Evolutionary conservation across 2,797 vertebrate genomes (phyloP), one percentile per base, ranked within the genome.

Genomic region (Spinus olivaceus): DNA sequence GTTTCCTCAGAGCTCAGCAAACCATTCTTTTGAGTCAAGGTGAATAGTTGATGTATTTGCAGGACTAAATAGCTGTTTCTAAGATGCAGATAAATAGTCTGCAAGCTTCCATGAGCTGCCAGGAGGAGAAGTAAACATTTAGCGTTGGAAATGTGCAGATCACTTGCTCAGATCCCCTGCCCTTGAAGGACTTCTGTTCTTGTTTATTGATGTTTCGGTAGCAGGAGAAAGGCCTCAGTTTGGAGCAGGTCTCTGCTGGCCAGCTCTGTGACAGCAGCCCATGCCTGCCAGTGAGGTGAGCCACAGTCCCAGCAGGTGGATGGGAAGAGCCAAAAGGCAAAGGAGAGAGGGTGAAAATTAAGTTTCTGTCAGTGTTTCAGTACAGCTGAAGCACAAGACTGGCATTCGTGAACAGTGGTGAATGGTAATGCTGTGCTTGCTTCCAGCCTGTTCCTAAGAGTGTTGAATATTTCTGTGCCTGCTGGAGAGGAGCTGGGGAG

Each of bases 21-120:
- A 47, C n/a, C 27, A 15, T 80, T 80, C 81, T 94, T 92, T 60
- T 54, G 65, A 91, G 74, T 89, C 90, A 93, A 95, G 88, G 90
- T 91, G 86, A 96, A 88, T 53, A 69, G 84, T 30, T 76, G 59
- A 72, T 76, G 59, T 73, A 44, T 90, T 86, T 66, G 66, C 66
- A 79, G 73, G 63, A 83, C 78, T 86, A 61, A 92, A 74, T 47
- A 90, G 70, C 59, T 70, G 44, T 94, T 94, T 91, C 89, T 41
- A 61, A 84, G 56, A 79, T 37, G n/a, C 49, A 57, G 44, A 33
- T 78, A 69, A 86, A 63, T 81, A 90, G 50, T 78, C 61, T 92
- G 51, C 54, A 87, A 61, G 35, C 51, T 59, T 88, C 81, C 81
- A 90, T n/a, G 90, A 82, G 92, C 71, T 93, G 56, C 50, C 71